Evolutionary conservation across 2,113 vertebrate genomes (phyloP).

Genomic region (Oncorhynchus mykiss): DNA sequence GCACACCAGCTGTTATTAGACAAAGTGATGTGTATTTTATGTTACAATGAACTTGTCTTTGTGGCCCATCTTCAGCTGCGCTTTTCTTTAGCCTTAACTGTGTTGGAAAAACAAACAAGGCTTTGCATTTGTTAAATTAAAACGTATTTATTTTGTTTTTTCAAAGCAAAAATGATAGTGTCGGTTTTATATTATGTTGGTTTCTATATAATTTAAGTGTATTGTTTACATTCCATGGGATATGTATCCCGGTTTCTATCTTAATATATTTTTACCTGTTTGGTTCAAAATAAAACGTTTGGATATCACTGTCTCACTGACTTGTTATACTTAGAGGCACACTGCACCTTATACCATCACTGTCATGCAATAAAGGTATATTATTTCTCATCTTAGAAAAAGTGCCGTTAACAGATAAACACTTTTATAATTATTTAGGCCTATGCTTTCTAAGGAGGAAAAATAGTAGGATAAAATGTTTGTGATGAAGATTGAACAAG

Average conservation of each 20-base stretch:
- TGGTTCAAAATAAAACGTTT: constrained; percentile 73
- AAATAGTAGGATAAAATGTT: neutral
- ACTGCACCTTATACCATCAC: neutral
- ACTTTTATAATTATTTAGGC: too few relatives aligned
- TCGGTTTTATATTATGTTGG: constrained; percentile 52
- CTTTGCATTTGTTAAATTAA: constrained; percentile 76
- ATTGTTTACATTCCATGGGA: constrained; percentile 74
- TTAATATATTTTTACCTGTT: constrained; percentile 76
- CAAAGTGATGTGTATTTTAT: constrained; percentile 6
- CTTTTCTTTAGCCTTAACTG: constrained; percentile 34
- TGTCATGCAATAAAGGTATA: too few relatives aligned
- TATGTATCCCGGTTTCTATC: constrained; percentile 62
- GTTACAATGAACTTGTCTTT: neutral
- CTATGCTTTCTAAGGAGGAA: too few relatives aligned
- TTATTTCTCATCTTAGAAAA: neutral
- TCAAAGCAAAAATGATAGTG: constrained; percentile 63
- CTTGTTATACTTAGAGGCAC: neutral
- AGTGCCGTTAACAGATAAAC: neutral
- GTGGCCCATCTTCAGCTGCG: constrained; percentile 2
- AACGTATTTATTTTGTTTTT: constrained; percentile 76
- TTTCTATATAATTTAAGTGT: constrained; percentile 73
- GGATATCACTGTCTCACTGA: constrained; percentile 13
- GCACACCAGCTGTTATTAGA: constrained; percentile 26
- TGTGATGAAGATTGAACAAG: constrained; percentile 70
- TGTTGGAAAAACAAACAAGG: constrained; percentile 33